Evolutionary conservation across 2,888 invertebrate genomes (phyloP), one percentile per base, ranked within the genome.

Genomic region (Thecocarcelia acutangulata): DNA sequence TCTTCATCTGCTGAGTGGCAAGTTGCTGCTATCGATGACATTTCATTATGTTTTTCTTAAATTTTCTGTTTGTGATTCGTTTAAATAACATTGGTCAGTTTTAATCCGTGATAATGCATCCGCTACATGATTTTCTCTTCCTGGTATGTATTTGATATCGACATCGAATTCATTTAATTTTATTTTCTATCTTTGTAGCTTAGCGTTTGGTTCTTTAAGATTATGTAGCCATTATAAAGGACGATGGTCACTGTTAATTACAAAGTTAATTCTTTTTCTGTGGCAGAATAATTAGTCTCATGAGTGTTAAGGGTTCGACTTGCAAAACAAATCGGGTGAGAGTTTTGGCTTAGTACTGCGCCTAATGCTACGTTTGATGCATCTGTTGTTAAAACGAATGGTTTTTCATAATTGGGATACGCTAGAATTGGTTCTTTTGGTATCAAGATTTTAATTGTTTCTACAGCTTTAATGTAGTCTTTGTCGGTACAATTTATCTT

Each of bases 371-470:
- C n/a, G n/a, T n/a, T n/a, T n/a, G n/a, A n/a, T n/a, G 82, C 78
- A 68, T 84, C 80, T 28, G 83, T 83, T 24, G 73, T 81, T 21
- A 83, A n/a, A 6, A 61, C 59, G 77, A 84, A 83, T 63, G 44
- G 13, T 64, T 79, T 84, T 2, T 72, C 76, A 50, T 80, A 84
- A 59, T 84, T 70, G 0, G 83, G 83, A 44, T 80, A 75, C 21
- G 61, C 28, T 12, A 85, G n/a, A n/a, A n/a, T 77, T 3, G 84
- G 73, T 1, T 83, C 75, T 19, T 44, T 75, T 13, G 66, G 69
- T 13, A 68, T 68, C 3, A 72, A 40, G 17, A 64, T n/a, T 58
- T 79, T 81, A 17, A 81, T 48, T 24, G 58, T 84, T 17, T n/a
- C n/a, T n/a, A n/a, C n/a, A n/a, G n/a, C n/a, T n/a, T n/a, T n/a